Percentiles rank a stretch among this genome's conserved stretches.
These are phyloP conservation scores for Cottoperca gobio DNA, from an alignment of 2,797 vertebrate genomes.

Conservation along the genomic window DNA sequence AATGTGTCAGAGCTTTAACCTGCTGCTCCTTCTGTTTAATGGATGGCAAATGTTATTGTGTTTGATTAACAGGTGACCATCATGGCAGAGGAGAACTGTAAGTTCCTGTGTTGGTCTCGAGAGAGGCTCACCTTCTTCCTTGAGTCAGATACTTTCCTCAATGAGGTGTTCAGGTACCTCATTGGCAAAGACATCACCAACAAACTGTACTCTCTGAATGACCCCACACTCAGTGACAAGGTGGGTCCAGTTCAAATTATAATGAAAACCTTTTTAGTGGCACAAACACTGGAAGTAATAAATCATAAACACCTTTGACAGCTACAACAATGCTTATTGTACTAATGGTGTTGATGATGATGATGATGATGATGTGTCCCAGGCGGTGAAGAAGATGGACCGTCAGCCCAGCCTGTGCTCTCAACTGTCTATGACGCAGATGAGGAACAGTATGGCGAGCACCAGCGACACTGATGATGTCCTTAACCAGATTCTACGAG, in stretches of 20 bases:
- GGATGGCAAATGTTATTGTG: background rate
- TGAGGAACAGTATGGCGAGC: slow-evolving; percentile 98
- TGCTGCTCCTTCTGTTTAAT: background rate
- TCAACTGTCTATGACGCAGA: slow-evolving; percentile 96
- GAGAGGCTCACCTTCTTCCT: slow-evolving; percentile 96
- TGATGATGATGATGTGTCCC: slow-evolving; percentile 17
- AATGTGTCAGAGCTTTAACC: background rate
- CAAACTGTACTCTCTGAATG: slow-evolving; percentile 97
- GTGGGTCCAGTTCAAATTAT: slow-evolving; percentile 74
- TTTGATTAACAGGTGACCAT: slow-evolving; percentile 89
- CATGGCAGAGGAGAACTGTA: slow-evolving; percentile 94
- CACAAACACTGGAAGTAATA: background rate
- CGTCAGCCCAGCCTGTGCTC: slow-evolving; percentile 94
- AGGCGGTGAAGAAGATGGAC: slow-evolving; percentile 94
- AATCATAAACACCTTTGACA: background rate
- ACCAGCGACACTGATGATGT: slow-evolving; percentile 95
- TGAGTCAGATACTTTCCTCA: slow-evolving; percentile 95
- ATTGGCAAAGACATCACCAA: slow-evolving; percentile 99
- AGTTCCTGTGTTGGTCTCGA: slow-evolving; percentile 95
- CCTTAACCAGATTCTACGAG: slow-evolving; percentile 92
- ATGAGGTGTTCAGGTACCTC: slow-evolving; percentile 96
- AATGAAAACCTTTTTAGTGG: background rate
- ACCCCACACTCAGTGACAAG: slow-evolving; percentile 97
- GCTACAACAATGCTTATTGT: background rate
- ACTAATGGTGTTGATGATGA: slow-evolving; percentile 7